These are phyloP conservation scores for Manis pentadactyla DNA, from an alignment of 2,797 vertebrate genomes.

Conservation along the genomic window DNA sequence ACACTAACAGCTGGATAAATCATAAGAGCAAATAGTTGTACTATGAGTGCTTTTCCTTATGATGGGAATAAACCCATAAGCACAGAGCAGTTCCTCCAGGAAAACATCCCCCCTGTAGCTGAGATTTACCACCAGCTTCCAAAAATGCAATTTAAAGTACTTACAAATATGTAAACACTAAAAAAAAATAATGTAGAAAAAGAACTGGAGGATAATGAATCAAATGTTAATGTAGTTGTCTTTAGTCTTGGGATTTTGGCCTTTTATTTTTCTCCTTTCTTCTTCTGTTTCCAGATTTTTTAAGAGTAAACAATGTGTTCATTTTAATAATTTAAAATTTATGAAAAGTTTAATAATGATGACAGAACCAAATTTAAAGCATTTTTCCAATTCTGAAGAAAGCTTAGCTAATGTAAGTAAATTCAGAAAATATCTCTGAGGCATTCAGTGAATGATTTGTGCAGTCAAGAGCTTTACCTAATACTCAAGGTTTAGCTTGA, in stretches of 20 bases:
- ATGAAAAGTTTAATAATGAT: neutral
- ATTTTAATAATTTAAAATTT: conserved; percentile 30
- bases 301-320: neutral
- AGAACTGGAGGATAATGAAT: neutral
- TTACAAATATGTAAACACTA: neutral
- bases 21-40: conserved; percentile 5
- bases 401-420: neutral
- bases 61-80: neutral
- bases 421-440: neutral
- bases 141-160: neutral
- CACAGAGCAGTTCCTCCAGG: neutral
- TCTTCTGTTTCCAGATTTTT: neutral
- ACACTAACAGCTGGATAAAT: conserved; percentile 21
- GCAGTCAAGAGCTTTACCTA: neutral
- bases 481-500: neutral
- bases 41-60: conserved; percentile 12
- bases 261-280: neutral
- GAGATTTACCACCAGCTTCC: neutral
- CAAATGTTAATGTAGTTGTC: neutral
- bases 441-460: neutral
- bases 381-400: neutral
- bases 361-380: neutral
- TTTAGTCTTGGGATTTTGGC: neutral
- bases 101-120: neutral
- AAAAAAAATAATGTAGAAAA: neutral